Evolutionary conservation across 2,888 invertebrate genomes (phyloP), one percentile per base, ranked within the genome.

Genomic region (Augochlorella aurata): DNA sequence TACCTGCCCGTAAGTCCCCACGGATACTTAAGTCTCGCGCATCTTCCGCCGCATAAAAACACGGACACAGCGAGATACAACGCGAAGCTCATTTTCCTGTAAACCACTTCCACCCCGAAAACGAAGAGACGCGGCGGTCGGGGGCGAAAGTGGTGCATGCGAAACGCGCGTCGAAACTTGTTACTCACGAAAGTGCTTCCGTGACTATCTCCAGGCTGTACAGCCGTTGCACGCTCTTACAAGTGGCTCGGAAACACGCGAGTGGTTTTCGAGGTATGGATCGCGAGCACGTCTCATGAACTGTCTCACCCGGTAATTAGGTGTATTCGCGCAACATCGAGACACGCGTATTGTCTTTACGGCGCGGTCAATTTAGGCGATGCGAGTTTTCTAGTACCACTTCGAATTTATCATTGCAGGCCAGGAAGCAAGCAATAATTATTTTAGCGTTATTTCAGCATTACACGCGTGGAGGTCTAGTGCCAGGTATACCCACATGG

Each of bases 131-230:
- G 67, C 38, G 74, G 73, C 47, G 16, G 66, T 9, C 52, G 54
- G 45, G 38, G 38, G 50, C 66, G 66, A 74, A 77, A 79, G 74
- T 77, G 70, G 81, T 83, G 83, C 87, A 81, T 78, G 70, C 85
- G 85, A 83, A 74, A 77, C 82, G 72, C 80, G 82, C 84, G 79
- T 85, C 87, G 87, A 87, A 87, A 87, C 87, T 87, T 87, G 87
- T 87, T 87, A 87, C 86, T 85, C 80, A 74, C 77, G 86, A 72
- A 79, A 82, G 82, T 79, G 83, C 86, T 87, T 86, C 85, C 87
- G 87, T 87, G 88, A 85, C 87, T 87, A 85, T 86, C 87, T 85
- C 72, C 77, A 77, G 73, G 81, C 72, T 73, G 78, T 79, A 78
- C 81, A 79, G 71, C 66, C 68, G 81, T 80, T 74, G 80, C 83